Evolutionary conservation across 2,888 invertebrate genomes (phyloP), one percentile per base, ranked within the genome.

Genomic region (Hybos culiciformis): DNA sequence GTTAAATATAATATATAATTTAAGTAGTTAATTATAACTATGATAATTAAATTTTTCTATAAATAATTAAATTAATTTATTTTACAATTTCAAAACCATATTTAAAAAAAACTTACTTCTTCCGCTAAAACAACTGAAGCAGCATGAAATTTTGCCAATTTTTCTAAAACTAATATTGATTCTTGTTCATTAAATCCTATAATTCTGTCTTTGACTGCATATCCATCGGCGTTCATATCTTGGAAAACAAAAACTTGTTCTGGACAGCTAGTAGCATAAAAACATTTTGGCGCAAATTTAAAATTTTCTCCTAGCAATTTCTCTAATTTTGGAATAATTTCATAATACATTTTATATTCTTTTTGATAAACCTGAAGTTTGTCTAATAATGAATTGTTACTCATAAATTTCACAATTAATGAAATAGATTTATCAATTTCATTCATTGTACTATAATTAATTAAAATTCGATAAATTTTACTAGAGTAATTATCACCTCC

Each of bases 91-190:
- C 4, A n/a, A 4, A 29, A 29, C 29, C 12, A 12, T n/a, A 29
- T 17, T 34, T 23, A 24, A 29, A 11, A 17, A 23, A 15, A 11
- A 49, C 53, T 54, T 57, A 74, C 74, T 64, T 70, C 70, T 51
- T 72, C 66, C 38, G 62, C 63, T 45, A 73, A 52, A 26, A 71
- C 62, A 46, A 74, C 67, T 2, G 74, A 74, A 14, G 68, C 66
- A 11, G 73, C 75, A 54, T 75, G 75, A 51, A 72, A 70, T 50
- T 62, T 66, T 3, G 70, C 75, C 53, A 75, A 54, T 54, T 71
- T 71, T 43, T 61, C 60, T 2, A 75, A 51, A 8, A 72, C 68
- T 26, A 71, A 50, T 33, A 66, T 53, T 45, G 67, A 67, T 53
- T 75, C 75, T 12, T 63, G 59, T 52, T 71, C 61, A 55, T 76